Conservation (phyloP, 2,113 vertebrate species). For the Rhinolophus ferrumequinum region DNA sequence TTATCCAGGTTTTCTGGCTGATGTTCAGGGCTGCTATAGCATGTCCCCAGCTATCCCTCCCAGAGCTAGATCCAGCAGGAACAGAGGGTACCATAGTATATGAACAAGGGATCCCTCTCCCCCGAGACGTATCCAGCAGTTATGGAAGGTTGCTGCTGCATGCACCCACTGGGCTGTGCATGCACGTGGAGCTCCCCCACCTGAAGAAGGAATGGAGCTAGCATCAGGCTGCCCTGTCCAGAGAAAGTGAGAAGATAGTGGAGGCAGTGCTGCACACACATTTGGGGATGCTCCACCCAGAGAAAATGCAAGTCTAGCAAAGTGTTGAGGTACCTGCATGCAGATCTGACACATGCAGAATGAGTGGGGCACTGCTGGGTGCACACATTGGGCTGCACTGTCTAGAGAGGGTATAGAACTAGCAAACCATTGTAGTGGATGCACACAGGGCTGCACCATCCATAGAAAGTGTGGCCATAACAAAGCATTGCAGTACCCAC, state of each 20-base stretch:
- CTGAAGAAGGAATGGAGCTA: neutral
- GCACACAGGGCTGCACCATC: neutral
- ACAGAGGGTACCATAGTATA: neutral
- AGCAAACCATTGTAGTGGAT: neutral
- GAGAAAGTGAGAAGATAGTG: neutral
- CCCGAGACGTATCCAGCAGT: neutral
- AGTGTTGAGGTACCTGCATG: neutral
- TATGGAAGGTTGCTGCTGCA: neutral
- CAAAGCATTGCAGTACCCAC: neutral
- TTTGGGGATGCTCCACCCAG: neutral
- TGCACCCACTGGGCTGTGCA: neutral
- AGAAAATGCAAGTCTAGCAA: neutral
- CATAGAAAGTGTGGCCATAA: neutral
- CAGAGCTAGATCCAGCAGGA: neutral
- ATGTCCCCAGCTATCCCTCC: neutral
- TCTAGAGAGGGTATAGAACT: neutral
- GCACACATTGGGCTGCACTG: neutral
- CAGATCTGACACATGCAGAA: neutral
- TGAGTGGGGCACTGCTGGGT: neutral
- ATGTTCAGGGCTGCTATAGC: neutral
- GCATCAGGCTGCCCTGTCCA: neutral
- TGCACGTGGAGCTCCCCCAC: neutral
- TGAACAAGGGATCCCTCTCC: neutral
- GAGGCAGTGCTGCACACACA: neutral
- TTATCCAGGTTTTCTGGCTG: neutral